Evolutionary conservation across 2,888 invertebrate genomes (phyloP), one percentile per base, ranked within the genome.

Genomic region (Drosophila multiciliata): DNA sequence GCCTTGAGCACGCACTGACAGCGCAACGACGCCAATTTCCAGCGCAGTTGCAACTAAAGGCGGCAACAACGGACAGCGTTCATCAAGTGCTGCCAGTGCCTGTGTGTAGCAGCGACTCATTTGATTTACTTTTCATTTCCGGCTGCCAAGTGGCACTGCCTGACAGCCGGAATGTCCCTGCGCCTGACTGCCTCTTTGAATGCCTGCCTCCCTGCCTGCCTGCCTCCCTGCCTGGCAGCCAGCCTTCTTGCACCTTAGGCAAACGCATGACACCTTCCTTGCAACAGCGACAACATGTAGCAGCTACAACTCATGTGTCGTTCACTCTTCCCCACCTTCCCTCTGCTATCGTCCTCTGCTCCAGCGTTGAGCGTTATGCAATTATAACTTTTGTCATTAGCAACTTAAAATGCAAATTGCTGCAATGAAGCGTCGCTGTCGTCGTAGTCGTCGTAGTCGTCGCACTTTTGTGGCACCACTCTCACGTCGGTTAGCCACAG

Each of bases 381-480:
- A 92, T 92, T 91, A 91, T 89, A 91, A 92, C 90, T 91, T 91
- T 91, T 90, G 90, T 91, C 91, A 89, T 91, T 91, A 91, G 91
- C 91, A 91, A 90, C 90, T 91, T 90, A 87, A 86, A 89, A 82
- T 78, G 91, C 90, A 90, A 89, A 89, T 87, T 87, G 90, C 87
- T 82, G 87, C 87, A 87, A 90, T 87, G 90, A 87, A 90, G 90
- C 87, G 90, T 83, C 76, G 78, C 70, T 59, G 35, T 65, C 52
- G 66, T 63, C 52, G 69, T 60, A 63, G 35, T 65, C 52, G 66
- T 63, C 52, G 69, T 60, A 63, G 55, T 75, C 50, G 70, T 67
- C 71, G 79, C 45, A 55, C 55, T 68, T 75, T 85, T 85, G 82
- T 61, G 84, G 73, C 73, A 73, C 20, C 52, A 50, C 50, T 59